Conservation (phyloP, 2,888 invertebrate species). For the Sarcophaga rosellei region DNA sequence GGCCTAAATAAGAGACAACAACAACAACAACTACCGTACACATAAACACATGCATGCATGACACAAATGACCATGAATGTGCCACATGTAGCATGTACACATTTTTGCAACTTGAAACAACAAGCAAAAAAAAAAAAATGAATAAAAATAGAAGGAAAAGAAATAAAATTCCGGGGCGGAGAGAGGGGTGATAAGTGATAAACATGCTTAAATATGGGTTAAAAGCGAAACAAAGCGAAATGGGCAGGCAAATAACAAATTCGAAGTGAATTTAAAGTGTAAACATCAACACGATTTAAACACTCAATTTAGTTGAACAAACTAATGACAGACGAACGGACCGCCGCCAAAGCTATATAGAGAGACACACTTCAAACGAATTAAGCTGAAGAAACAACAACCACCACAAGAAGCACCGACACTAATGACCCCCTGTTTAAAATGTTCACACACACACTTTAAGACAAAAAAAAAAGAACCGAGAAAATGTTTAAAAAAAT, state of each 20-base stretch:
- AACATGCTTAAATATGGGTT: conserved; percentile 39
- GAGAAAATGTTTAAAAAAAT: not conserved
- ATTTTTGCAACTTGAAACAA: conserved; percentile 9
- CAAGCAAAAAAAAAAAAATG: not conserved
- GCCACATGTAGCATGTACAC: conserved; percentile 39
- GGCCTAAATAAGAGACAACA: not conserved
- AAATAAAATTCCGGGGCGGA: too few relatives aligned
- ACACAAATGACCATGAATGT: conserved; percentile 46
- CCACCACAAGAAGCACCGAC: not conserved
- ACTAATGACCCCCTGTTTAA: conserved; percentile 43
- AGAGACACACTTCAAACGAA: conserved; percentile 7
- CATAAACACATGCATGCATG: not conserved
- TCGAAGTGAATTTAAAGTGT: conserved; percentile 1
- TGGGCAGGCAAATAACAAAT: conserved; percentile 20
- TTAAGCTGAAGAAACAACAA: conserved; percentile 17
- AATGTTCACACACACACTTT: conserved; percentile 33
- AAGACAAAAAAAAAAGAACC: not conserved
- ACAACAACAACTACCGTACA: not conserved
- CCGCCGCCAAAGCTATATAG: not conserved
- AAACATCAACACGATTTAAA: not conserved
- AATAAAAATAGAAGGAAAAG: too few relatives aligned
- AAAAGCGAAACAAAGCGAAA: conserved; percentile 36
- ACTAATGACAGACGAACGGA: not conserved
- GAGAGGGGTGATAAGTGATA: not conserved
- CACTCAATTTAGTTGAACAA: not conserved